These are phyloP conservation scores for Lamellibrachia satsuma DNA, from an alignment of 2,888 invertebrate genomes.

Conservation along the genomic window DNA sequence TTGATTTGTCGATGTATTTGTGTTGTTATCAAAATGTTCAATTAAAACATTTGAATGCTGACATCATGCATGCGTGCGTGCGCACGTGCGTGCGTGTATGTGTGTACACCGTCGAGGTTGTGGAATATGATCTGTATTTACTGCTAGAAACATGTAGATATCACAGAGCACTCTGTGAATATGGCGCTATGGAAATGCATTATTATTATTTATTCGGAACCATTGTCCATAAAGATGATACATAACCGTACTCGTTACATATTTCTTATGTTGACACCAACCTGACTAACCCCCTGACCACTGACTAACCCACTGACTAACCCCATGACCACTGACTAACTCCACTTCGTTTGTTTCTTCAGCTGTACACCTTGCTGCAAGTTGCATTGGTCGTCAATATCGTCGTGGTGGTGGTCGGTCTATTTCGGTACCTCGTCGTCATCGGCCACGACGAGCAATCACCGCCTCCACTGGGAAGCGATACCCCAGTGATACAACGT, in stretches of 20 bases:
- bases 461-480: background rate
- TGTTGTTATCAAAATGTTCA: background rate
- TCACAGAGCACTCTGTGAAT: too few species aligned
- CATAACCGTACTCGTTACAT: too few species aligned
- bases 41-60: too few species aligned
- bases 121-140: background rate
- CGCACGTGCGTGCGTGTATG: background rate
- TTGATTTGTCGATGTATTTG: background rate
- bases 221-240: too few species aligned
- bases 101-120: background rate
- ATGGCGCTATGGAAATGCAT: too few species aligned
- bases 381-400: background rate
- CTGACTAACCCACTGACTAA: background rate
- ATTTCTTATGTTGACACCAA: too few species aligned
- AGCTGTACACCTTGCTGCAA: background rate
- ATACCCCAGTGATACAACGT: background rate
- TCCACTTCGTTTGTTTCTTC: background rate
- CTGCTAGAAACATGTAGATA: background rate
- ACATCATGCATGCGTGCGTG: too few species aligned
- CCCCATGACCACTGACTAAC: background rate
- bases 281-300: too few species aligned
- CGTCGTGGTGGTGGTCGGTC: background rate
- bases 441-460: background rate
- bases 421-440: background rate
- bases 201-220: too few species aligned